Evolutionary conservation across 2,113 vertebrate species (phyloP), one percentile per base, ranked within the genome.

Genomic region (Caranx melampygus): DNA sequence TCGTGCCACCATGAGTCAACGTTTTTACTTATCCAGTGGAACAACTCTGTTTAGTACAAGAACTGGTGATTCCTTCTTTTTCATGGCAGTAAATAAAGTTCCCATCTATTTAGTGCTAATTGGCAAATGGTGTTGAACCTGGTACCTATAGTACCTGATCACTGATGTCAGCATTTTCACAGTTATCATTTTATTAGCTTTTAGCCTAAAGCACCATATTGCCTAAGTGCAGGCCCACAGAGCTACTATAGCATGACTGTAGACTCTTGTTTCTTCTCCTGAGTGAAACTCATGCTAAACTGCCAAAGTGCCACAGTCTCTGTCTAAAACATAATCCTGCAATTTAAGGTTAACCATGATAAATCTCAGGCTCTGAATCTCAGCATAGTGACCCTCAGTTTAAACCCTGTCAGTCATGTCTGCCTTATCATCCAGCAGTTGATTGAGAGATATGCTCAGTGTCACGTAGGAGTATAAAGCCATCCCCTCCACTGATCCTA

Each of bases 321-420:
- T 81, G 55, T 49, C 52, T 40, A 11, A 65, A 77, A 26, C 16
- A 34, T 74, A 89, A 82, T 72, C 60, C 31, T 85, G 61, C 67
- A 82, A 87, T 89, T 81, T 85, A 63, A 35, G 82, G 70, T 82
- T 84, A 67, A 79, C 82, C 78, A 82, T 44, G 42, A 85, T 79
- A 83, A 73, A 79, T 49, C 63, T 75, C 20, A 44, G 58, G 58
- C 47, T 42, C 34, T 66, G 21, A 83, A 62, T 84, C 59, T 68
- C 78, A 42, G 78, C 44, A 59, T 54, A 73, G 66, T 85, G 81
- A 78, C 71, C 82, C 75, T 79, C 70, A 86, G 71, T 88, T 83
- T 90, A 84, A 87, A 88, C 83, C 76, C 82, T 69, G 82, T 89
- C 89, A 84, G 73, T 92, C 91, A 90, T 35, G 64, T 79, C 76